Base-by-base conservation (phyloP, 2,888 invertebrate genomes). In the Stegophylla sp. region DNA sequence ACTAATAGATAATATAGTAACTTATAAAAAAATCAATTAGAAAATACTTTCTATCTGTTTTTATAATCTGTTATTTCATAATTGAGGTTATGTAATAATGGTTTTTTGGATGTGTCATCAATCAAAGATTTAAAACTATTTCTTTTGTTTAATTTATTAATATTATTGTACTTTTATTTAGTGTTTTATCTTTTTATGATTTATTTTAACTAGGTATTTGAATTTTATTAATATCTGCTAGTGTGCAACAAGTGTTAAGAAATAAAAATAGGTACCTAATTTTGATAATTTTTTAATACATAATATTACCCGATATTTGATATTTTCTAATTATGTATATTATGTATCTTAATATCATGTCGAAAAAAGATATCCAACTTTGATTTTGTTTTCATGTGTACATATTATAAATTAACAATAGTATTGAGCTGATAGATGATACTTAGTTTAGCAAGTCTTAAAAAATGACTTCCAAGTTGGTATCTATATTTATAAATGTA, bases 201-300 rank as follows among this genome's bases (percentile, higher is more conserved):
- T n/a, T 26, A 26, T 87, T 92, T 92, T 86, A 96, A 96, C 82
- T 96, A 96, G 88, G 95, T 94, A 87, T 96, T 96, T 83, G 91
- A 96, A 84, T 95, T 95, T 86, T 96, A 96, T 90, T 94, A 95
- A 87, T 95, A 96, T 88, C n/a, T n/a, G n/a, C n/a, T n/a, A n/a
- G n/a, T n/a, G 95, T 95, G 86, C 93, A 94, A 53, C 26, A 59
- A 59, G 56, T 72, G 26, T 3, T 43, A 43, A 17, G 5, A 23
- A 26, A 26, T 43, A 5, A 26, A 83, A 96, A 96, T 87, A n/a
- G n/a, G n/a, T n/a, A 86, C 88, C 12, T 51, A 28, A 45, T 64
- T 26, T 59, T n/a, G 56, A 41, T 28, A 10, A 61, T 28, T 45
- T 20, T 23, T 74, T n/a, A n/a, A n/a, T n/a, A n/a, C n/a, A n/a